phyloP scores from a whole-genome alignment of 2,113 vertebrate species.

The Plecotus auritus region DNA sequence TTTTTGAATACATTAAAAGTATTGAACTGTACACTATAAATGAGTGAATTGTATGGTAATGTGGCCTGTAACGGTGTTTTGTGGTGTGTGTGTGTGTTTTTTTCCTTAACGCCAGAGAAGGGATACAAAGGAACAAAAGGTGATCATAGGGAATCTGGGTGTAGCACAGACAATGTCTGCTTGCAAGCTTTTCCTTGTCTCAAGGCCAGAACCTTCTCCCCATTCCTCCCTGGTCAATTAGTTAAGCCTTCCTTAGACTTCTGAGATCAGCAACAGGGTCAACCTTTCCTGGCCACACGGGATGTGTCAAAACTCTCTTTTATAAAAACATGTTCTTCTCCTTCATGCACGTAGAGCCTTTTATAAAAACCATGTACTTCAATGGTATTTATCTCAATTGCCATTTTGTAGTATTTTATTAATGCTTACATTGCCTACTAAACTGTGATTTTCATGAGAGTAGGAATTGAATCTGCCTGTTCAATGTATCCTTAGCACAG shows the following conservation, averaged over 20 bases:
- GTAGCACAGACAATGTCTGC: neutral
- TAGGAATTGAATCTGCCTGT: neutral
- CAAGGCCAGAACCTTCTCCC: neutral
- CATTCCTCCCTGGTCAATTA: neutral
- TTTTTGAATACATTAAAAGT: neutral
- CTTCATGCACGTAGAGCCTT: too few species aligned
- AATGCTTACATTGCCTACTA: neutral
- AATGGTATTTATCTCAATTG: neutral
- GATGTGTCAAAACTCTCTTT: neutral
- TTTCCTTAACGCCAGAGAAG: neutral
- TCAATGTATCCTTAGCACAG: neutral
- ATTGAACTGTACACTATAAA: neutral
- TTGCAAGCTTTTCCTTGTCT: neutral
- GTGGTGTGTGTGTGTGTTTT: neutral
- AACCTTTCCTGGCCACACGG: neutral
- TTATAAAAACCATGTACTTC: neutral
- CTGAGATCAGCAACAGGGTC: neutral
- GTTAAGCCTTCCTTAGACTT: neutral
- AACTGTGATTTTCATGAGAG: neutral
- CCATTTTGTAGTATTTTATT: conserved; percentile 18
- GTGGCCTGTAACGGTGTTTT: neutral
- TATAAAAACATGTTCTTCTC: neutral
- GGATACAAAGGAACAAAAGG: neutral
- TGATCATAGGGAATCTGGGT: neutral
- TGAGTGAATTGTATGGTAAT: neutral